phyloP scores from a whole-genome alignment of 1,140 invertebrate genomes.

The Eumeta japonica region DNA sequence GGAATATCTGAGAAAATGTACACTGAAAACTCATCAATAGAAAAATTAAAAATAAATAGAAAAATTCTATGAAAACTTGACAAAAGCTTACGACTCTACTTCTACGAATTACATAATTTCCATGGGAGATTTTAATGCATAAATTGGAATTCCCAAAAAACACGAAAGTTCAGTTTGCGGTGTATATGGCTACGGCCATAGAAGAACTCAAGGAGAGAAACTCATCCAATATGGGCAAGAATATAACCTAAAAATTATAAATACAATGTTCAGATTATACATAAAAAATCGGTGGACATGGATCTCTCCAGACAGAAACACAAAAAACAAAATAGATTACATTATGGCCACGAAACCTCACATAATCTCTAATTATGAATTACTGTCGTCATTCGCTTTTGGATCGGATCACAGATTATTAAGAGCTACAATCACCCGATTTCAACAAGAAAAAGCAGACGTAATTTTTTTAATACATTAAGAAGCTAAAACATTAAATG shows the following conservation, averaged over 20 bases:
- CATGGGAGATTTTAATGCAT: slow-evolving; percentile 20
- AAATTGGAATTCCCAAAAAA: slow-evolving; percentile 14
- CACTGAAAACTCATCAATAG: slow-evolving; percentile 18
- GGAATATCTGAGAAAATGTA: slow-evolving; percentile 22
- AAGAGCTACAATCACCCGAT: slow-evolving; percentile 18
- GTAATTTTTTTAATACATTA: slow-evolving; percentile 12
- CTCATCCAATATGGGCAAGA: slow-evolving; percentile 20
- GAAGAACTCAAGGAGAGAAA: slow-evolving; percentile 14
- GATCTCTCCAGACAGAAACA: slow-evolving; percentile 23
- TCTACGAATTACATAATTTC: slow-evolving; percentile 11
- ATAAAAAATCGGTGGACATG: slow-evolving; percentile 25
- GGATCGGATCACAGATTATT: slow-evolving; percentile 20
- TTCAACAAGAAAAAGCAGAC: slow-evolving; percentile 14
- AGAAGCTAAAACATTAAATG: slow-evolving; percentile 12
- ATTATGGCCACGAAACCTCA: slow-evolving; percentile 19
- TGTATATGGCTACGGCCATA: slow-evolving; percentile 15
- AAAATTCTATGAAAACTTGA: slow-evolving; percentile 16
- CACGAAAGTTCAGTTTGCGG: slow-evolving; percentile 11
- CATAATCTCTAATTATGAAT: slow-evolving; percentile 17
- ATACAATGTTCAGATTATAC: slow-evolving; percentile 25
- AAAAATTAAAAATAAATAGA: slow-evolving; percentile 19
- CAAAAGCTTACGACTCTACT: slow-evolving; percentile 13
- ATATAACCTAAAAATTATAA: slow-evolving; percentile 19
- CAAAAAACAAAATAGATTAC: slow-evolving; percentile 24
- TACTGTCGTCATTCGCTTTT: too few relatives aligned